Evolutionary conservation across 2,888 invertebrate genomes (phyloP), one percentile per base, ranked within the genome.

Genomic region (Oxyteleia sp.): DNA sequence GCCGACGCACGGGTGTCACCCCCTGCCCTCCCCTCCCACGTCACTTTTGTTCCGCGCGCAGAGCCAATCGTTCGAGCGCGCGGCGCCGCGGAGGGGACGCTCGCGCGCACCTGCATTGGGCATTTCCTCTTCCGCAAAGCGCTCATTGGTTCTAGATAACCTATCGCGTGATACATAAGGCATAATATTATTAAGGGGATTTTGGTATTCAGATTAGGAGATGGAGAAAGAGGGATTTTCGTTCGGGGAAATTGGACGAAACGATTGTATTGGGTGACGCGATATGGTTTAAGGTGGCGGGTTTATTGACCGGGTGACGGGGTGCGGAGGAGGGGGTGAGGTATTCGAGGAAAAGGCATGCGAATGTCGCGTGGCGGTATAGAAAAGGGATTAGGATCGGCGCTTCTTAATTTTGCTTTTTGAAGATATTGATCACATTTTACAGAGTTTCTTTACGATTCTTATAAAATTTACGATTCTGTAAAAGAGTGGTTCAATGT

Each of bases 51-150:
- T 32, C 32, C 32, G 32, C 32, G 32, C 10, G 10, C 32, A 32
- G 32, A 51, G 20, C 74, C 63, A 74, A 74, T 74, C 63, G 68
- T 13, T 61, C 35, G 26, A 16, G 13, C 16, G 35, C 18, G 23
- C 49, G 47, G 49, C 23, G 23, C 38, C 38, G 32, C 8, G 32
- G 10, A 32, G 32, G 32, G 10, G 10, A 7, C 10, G 5, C 10
- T 32, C 49, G 66, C 68, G 53, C 45, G 49, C 76, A 71, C 71
- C 71, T 79, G 71, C 71, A 79, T 78, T 69, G 69, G 69, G 15
- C 29, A 41, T 29, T 78, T 78, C 69, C 53, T 20, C 29, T 75
- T 35, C 26, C 29, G 57, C 55, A 15, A 11, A 8, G 3, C 55
- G 49, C 23, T 61, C 43, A 41, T 76, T 68, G 51, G 66, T 29